A percentile compares a stretch with the other conserved stretches of the same genome.
Evolutionary conservation across 2,888 invertebrate genomes (phyloP).

Genomic region (Exocentrus adspersus): DNA sequence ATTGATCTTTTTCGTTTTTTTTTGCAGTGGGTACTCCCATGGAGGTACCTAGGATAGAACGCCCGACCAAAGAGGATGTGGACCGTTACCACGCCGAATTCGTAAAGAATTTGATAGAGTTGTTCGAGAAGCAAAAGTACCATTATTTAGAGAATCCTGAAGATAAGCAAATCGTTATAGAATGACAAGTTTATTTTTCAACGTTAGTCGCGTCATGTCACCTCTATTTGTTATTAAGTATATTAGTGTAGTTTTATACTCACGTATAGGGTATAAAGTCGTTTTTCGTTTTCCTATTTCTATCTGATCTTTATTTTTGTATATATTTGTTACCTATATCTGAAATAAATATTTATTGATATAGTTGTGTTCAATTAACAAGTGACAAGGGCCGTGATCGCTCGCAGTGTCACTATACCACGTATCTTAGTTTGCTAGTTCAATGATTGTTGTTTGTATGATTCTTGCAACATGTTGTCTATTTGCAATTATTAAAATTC

Average conservation of each 20-base stretch:
- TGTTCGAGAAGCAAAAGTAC: constrained; percentile 86
- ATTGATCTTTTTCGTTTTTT: not conserved
- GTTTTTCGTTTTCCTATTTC: no score
- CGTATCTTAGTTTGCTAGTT: no score
- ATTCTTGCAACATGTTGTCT: no score
- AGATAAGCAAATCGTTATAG: constrained; percentile 59
- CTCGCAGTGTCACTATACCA: no score
- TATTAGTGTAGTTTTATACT: no score
- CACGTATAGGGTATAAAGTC: no score
- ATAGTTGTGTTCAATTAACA: not conserved
- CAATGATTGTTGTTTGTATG: no score
- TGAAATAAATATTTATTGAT: constrained; percentile 15
- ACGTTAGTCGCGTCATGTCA: no score
- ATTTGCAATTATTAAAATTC: no score
- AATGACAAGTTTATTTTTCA: no score
- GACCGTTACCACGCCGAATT: constrained; percentile 82
- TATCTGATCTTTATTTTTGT: not conserved
- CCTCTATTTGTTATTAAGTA: no score
- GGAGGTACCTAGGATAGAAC: constrained; percentile 73
- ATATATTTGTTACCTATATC: constrained; percentile 10
- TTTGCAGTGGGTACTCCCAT: constrained; percentile 84
- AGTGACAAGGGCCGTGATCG: no score
- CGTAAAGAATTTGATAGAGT: constrained; percentile 70
- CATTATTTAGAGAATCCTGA: constrained; percentile 75
- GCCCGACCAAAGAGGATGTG: constrained; percentile 81